These are phyloP conservation scores for Zapornia atra DNA, from an alignment of 2,113 vertebrate species.

Conservation along the genomic window DNA sequence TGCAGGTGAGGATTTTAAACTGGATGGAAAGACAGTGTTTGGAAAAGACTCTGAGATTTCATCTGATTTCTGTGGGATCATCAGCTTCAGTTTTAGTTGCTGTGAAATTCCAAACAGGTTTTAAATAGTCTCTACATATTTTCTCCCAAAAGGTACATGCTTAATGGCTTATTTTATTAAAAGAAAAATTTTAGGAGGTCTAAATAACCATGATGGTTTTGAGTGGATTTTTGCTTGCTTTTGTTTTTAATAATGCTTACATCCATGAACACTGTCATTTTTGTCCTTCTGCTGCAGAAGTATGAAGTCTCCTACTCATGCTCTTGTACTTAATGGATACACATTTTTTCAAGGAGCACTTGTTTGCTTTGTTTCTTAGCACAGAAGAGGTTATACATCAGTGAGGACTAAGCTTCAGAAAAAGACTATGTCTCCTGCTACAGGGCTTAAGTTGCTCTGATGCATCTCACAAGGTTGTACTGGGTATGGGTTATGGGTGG, in stretches of 20 bases:
- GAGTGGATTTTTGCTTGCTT: rapidly evolving
- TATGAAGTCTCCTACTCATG: neutral
- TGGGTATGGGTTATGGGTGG: neutral
- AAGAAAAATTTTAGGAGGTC: neutral
- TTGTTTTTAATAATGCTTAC: neutral
- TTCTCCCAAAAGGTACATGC: neutral
- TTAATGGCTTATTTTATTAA: neutral
- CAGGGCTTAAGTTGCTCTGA: neutral
- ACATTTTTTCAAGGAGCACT: neutral
- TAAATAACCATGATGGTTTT: neutral
- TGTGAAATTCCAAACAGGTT: neutral
- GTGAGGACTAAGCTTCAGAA: neutral
- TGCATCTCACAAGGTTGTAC: neutral
- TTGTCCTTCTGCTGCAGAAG: neutral
- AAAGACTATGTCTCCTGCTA: neutral
- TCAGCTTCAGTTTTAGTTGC: neutral
- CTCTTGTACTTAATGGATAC: neutral
- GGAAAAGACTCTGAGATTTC: neutral
- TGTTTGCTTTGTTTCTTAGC: neutral
- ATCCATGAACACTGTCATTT: neutral
- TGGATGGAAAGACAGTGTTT: neutral
- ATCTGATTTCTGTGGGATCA: neutral
- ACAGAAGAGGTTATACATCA: neutral
- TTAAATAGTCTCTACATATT: neutral
- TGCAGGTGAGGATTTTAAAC: neutral